Evolutionary conservation across 2,797 vertebrate genomes (phyloP), one percentile per base, ranked within the genome.

Genomic region (Epinephelus coioides): DNA sequence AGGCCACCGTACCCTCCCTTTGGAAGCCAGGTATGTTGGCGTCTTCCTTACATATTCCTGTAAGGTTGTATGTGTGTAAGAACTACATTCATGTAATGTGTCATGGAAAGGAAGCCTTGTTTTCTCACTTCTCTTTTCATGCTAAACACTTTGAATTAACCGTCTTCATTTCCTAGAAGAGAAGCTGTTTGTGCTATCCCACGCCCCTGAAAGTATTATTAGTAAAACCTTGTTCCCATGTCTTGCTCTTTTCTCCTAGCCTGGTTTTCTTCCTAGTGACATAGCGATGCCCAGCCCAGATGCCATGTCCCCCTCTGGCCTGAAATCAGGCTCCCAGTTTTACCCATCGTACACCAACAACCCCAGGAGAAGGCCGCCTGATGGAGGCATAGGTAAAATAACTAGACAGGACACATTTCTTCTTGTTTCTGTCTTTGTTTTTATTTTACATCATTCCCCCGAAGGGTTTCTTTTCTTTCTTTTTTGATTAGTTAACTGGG

Each of bases 241-340:
- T 76, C 38, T 87, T 4, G 72, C 34, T 83, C 49, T 85, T 8
- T 78, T 63, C 61, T 57, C 79, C 40, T 85, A 99, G 98, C 92
- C 96, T 11, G 94, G 97, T 84, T 99, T 99, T 92, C 95, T 98
- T 86, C 96, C 97, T 2, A 91, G 97, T 0, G 98, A 99, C 73
- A 96, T 99, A 87, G 94, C 96, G 53, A 97, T 99, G 84, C 91
- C 96, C 49, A 98, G 96, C 71, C 96, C 98, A 0, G 97, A 97
- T 93, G 95, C 98, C 0, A 96, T 99, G 85, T 99, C 98, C 56
- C 98, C 98, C 57, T 97, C 97, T 0, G 97, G 96, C 54, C 86
- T 96, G 69, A 99, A 99, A 90, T 95, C 97, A 9, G 92, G 94
- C 56, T 96, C 97, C 57, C 98, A 98, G 89, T 99, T 97, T 94